These are phyloP conservation scores for Amniataba percoides DNA, from an alignment of 2,797 vertebrate genomes.

Conservation along the genomic window DNA sequence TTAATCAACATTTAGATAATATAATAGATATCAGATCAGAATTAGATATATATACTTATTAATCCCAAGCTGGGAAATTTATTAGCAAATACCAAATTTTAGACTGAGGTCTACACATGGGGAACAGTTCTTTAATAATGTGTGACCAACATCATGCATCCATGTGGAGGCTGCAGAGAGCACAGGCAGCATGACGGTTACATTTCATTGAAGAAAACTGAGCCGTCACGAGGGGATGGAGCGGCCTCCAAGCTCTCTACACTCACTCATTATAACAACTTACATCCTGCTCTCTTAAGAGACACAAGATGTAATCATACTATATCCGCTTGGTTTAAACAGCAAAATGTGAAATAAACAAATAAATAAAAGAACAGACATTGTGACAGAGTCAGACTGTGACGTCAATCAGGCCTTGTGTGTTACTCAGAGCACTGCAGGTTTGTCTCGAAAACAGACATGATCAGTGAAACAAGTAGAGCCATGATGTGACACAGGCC, in stretches of 20 bases:
- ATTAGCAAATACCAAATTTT: background rate
- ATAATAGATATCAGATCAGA: too few species aligned
- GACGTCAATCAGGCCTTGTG: constrained; percentile 12
- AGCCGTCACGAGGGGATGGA: background rate
- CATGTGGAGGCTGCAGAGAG: background rate
- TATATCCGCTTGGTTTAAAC: constrained; percentile 7
- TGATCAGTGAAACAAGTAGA: constrained; percentile 3
- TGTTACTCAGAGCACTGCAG: constrained; percentile 2
- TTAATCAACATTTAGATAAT: background rate
- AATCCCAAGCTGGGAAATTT: too few species aligned
- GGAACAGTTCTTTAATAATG: background rate
- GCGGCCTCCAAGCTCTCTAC: background rate
- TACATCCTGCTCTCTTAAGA: background rate
- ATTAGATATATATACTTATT: too few species aligned
- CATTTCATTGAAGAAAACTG: constrained; percentile 1
- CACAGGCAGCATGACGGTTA: background rate
- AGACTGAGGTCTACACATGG: background rate
- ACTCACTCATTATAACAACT: constrained; percentile 4
- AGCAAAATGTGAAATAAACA: background rate
- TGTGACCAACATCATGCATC: background rate
- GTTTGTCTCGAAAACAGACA: background rate
- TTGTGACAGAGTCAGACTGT: constrained; percentile 16
- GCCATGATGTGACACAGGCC: constrained; percentile 3
- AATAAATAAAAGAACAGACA: constrained; percentile 1
- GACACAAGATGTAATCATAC: background rate